Evolutionary conservation across 2,888 invertebrate genomes (phyloP).

Genomic region (Callosobruchus maculatus): DNA sequence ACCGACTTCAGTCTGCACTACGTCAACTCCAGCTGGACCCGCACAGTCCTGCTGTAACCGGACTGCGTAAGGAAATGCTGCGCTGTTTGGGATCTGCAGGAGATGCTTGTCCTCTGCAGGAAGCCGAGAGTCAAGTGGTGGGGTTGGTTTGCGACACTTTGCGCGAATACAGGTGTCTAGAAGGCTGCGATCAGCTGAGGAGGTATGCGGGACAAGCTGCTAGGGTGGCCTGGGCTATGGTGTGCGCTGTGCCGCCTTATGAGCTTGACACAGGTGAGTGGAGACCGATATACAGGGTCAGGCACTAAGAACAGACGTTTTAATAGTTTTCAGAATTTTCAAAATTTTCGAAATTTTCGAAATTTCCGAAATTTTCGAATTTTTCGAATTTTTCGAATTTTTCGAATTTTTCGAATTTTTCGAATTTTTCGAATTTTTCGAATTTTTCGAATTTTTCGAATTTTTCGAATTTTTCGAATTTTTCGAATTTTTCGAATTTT

Average conservation of each 20-base stretch:
- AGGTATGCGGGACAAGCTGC: constrained; percentile 80
- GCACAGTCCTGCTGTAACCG: constrained; percentile 49
- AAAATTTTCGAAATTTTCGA: no score
- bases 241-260: constrained; percentile 68
- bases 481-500: no score
- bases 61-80: constrained; percentile 59
- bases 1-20: constrained; percentile 70
- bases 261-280: constrained; percentile 55
- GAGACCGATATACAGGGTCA: no score
- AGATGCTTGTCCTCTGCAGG: constrained; percentile 61
- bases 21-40: constrained; percentile 46
- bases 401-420: no score
- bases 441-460: no score
- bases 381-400: no score
- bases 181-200: constrained; percentile 71
- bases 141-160: constrained; percentile 72
- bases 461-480: no score
- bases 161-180: constrained; percentile 89
- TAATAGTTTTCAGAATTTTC: no score
- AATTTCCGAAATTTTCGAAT: no score
- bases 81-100: constrained; percentile 62
- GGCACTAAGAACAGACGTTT: no score
- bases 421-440: no score
- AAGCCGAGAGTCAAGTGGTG: constrained; percentile 64
- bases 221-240: constrained; percentile 82